phyloP scores from a whole-genome alignment of 2,113 vertebrate genomes.

The Phrynosoma blainvillii region DNA sequence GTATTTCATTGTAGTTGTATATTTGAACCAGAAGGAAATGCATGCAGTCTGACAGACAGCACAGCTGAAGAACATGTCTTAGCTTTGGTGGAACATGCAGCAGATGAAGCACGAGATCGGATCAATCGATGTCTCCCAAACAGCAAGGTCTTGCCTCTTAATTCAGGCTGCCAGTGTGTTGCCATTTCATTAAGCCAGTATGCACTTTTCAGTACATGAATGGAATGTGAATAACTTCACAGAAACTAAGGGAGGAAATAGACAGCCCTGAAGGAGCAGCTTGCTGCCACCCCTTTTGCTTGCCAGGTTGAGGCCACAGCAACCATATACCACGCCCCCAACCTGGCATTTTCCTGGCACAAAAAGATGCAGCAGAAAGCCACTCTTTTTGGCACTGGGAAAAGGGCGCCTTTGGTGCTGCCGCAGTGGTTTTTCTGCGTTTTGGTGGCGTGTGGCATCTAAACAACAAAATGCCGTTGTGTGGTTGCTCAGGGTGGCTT shows the following conservation, averaged over 20 bases:
- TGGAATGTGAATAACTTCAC: not conserved
- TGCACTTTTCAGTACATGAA: not conserved
- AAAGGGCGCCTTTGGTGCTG: no score
- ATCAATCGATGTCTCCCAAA: constrained; percentile 91
- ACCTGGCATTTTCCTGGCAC: no score
- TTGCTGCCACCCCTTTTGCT: no score
- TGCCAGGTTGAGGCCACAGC: no score
- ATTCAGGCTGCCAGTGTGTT: not conserved
- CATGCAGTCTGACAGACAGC: constrained; percentile 95
- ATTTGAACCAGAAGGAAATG: constrained; percentile 94
- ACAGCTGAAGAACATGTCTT: constrained; percentile 97
- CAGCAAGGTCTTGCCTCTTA: constrained; percentile 83
- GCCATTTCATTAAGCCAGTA: not conserved
- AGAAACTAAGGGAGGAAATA: no score
- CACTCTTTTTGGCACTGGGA: no score
- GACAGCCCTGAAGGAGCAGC: no score
- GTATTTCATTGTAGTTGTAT: constrained; percentile 81
- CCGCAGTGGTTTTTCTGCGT: not conserved
- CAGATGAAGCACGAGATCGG: constrained; percentile 94
- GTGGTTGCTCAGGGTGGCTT: no score
- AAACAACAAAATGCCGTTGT: no score
- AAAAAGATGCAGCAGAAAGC: no score
- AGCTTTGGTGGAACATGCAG: constrained; percentile 94
- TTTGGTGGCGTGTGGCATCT: no score
- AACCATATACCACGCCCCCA: no score